Conservation (phyloP, 2,797 vertebrate species). For the Parotocinclus haroldoi region DNA sequence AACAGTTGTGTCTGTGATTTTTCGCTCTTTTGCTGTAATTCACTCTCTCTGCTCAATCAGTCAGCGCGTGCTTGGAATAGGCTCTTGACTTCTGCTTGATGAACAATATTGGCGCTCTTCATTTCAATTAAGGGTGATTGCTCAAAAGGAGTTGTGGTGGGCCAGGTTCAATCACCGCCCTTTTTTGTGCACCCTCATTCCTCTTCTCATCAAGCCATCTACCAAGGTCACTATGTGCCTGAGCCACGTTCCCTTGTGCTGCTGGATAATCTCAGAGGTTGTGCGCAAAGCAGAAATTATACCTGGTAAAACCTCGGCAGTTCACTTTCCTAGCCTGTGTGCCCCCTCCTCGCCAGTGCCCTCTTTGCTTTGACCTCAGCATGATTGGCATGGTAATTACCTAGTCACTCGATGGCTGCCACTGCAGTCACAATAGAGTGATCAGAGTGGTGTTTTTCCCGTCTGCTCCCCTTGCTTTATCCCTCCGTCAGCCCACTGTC, state of each 20-base stretch:
- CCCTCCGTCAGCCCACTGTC: constrained; percentile 61
- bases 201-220: constrained; percentile 20
- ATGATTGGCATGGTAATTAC: constrained; percentile 81
- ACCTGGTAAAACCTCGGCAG: constrained; percentile 54
- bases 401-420: constrained; percentile 77
- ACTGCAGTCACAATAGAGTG: constrained; percentile 75
- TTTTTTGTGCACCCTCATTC: constrained; percentile 31
- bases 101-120: constrained; percentile 86
- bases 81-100: constrained; percentile 82
- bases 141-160: constrained; percentile 74
- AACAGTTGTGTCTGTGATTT: constrained; percentile 40
- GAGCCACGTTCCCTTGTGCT: constrained; percentile 49
- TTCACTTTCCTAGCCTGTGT: constrained; percentile 39
- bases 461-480: constrained; percentile 47
- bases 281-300: constrained; percentile 66
- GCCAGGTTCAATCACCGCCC: constrained; percentile 59
- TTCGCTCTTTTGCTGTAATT: constrained; percentile 49
- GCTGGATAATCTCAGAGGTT: constrained; percentile 61
- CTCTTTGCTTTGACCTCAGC: constrained; percentile 75
- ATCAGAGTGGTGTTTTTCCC: constrained; percentile 67
- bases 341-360: constrained; percentile 50
- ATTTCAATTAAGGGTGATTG: constrained; percentile 86
- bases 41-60: constrained; percentile 79
- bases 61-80: constrained; percentile 76
- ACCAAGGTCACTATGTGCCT: constrained; percentile 43